A percentile compares a stretch with the other conserved stretches of the same genome.
phyloP scores from a whole-genome alignment of 2,797 vertebrate species.

The Menidia menidia region DNA sequence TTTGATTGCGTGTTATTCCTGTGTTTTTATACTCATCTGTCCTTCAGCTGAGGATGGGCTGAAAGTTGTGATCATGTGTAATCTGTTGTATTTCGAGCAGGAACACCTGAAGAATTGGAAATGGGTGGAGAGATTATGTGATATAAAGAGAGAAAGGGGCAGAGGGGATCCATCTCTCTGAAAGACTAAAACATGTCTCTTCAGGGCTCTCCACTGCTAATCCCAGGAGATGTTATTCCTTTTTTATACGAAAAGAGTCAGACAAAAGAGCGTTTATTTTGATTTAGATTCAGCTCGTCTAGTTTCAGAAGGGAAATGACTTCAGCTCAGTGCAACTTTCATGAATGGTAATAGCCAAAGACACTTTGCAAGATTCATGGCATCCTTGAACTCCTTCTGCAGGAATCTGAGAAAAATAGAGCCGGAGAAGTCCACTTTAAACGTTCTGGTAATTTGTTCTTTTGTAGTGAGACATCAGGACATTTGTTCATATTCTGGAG shows the following conservation, averaged over 20 bases:
- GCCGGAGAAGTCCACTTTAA: conserved; percentile 6
- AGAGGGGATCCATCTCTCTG: conserved; percentile 7
- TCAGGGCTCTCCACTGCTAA: conserved; percentile 1
- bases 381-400: conserved; percentile 6
- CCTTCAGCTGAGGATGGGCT: conserved; percentile 44
- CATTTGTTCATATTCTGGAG: not conserved
- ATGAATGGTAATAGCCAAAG: not conserved
- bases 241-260: conserved; percentile 24
- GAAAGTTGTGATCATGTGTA: conserved; percentile 50
- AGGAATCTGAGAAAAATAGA: not conserved
- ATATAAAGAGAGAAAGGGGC: not conserved
- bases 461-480: not conserved
- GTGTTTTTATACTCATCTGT: too few species aligned
- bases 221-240: conserved; percentile 8
- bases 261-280: conserved; percentile 18
- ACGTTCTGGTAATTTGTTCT: not conserved
- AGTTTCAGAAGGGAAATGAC: conserved; percentile 5
- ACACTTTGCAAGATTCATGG: conserved; percentile 4
- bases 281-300: conserved; percentile 4
- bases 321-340: conserved; percentile 14
- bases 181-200: conserved; percentile 21
- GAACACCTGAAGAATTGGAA: conserved; percentile 40
- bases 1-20: too few species aligned
- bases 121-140: conserved; percentile 6
- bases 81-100: conserved; percentile 35